These are phyloP conservation scores for Zosterops pallidus DNA, from an alignment of 2,113 vertebrate genomes.

Conservation along the genomic window DNA sequence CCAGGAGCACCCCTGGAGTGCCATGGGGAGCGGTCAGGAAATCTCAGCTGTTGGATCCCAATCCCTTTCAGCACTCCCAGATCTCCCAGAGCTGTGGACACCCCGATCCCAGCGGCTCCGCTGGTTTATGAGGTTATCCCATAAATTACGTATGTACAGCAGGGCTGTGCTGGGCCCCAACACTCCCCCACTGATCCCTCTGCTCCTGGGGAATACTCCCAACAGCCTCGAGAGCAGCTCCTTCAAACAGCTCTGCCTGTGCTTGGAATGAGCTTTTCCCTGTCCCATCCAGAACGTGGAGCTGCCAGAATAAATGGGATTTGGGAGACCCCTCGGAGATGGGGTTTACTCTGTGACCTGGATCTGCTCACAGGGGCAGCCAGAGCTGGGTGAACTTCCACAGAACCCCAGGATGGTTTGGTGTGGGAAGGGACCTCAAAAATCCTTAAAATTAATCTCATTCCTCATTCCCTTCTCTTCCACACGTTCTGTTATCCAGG, in stretches of 20 bases:
- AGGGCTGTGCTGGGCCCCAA: background rate
- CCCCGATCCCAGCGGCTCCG: background rate
- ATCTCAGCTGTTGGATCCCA: background rate
- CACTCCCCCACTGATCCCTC: background rate
- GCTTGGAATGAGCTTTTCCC: background rate
- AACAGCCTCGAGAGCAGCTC: too few species aligned
- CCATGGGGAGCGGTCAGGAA: background rate
- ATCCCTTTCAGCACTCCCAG: background rate
- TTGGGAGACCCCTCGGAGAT: background rate
- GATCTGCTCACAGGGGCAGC: background rate
- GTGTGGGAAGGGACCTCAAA: background rate
- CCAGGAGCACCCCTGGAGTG: background rate
- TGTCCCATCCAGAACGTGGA: too few species aligned
- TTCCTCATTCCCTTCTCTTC: background rate
- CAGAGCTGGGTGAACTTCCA: background rate
- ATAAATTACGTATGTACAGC: background rate
- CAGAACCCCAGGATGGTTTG: background rate
- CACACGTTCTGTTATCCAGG: background rate
- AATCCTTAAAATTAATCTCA: background rate
- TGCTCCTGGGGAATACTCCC: background rate
- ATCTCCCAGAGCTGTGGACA: too few species aligned
- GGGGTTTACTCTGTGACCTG: background rate
- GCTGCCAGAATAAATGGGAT: background rate
- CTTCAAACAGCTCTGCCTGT: too few species aligned
- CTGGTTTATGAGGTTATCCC: background rate